Percentiles rank a stretch among this genome's conserved stretches.
These are phyloP conservation scores for Pectinophora gossypiella DNA, from an alignment of 1,140 invertebrate genomes.

Conservation along the genomic window DNA sequence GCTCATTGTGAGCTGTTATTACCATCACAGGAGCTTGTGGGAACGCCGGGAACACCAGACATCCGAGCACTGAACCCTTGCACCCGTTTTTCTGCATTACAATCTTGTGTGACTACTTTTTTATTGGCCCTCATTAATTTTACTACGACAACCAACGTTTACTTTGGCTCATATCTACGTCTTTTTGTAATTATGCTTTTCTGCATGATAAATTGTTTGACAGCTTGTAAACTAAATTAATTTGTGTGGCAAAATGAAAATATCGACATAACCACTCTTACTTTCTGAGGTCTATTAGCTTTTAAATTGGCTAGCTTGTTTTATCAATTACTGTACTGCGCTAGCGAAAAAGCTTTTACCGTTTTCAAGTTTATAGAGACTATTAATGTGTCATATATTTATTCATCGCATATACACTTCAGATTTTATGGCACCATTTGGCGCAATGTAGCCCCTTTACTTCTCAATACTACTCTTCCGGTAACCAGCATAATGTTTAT, in stretches of 20 bases:
- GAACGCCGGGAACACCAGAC: conserved; percentile 22
- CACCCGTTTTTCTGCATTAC: conserved; percentile 27
- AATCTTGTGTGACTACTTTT: conserved; percentile 45
- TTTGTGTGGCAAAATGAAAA: neutral
- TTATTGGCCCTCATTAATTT: conserved; percentile 40
- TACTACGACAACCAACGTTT: conserved; percentile 31
- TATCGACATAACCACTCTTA: too few relatives aligned
- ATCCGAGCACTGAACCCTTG: conserved; percentile 39
- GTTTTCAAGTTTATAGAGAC: too few relatives aligned
- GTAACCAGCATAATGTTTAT: too few relatives aligned
- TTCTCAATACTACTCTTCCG: too few relatives aligned
- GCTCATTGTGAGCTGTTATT: conserved; percentile 35
- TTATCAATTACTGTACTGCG: too few relatives aligned
- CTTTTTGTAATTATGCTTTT: neutral
- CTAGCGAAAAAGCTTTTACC: too few relatives aligned
- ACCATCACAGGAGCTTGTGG: conserved; percentile 33
- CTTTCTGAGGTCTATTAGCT: too few relatives aligned
- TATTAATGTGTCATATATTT: too few relatives aligned
- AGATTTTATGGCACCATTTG: too few relatives aligned
- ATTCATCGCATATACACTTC: too few relatives aligned
- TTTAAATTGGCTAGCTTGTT: too few relatives aligned
- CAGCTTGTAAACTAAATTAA: neutral
- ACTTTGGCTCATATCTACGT: conserved; percentile 8
- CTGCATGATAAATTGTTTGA: neutral
- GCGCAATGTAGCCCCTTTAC: too few relatives aligned